phyloP scores from a whole-genome alignment of 2,888 invertebrate species.

The Agrilus cyanescens region DNA sequence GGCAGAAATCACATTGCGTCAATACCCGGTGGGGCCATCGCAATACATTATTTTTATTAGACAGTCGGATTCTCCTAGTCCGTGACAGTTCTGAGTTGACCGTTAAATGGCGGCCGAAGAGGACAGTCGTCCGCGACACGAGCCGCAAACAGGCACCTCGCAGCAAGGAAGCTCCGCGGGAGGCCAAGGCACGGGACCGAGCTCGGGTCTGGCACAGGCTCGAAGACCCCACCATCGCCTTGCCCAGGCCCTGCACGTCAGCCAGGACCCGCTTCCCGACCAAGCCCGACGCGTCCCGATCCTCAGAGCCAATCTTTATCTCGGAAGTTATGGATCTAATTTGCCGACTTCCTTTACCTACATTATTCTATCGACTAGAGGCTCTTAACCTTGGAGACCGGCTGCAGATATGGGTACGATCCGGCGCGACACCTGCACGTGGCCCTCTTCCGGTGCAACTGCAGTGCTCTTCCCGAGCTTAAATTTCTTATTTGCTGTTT shows the following conservation, averaged over 20 bases:
- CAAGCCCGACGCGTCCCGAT: too few relatives aligned
- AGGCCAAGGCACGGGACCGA: constrained; percentile 36
- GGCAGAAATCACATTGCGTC: constrained; percentile 59
- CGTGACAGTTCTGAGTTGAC: too few relatives aligned
- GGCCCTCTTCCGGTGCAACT: constrained; percentile 27
- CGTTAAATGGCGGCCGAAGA: too few relatives aligned
- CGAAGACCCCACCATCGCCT: too few relatives aligned
- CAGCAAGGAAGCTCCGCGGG: constrained; percentile 28
- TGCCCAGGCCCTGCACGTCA: too few relatives aligned
- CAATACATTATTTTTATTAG: constrained; percentile 61
- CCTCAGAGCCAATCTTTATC: too few relatives aligned
- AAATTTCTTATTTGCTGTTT: too few relatives aligned
- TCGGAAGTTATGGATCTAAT: constrained; percentile 51
- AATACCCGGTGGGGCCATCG: constrained; percentile 50
- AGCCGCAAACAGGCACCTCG: constrained; percentile 12
- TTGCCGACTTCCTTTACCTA: constrained; percentile 52
- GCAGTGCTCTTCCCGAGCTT: too few relatives aligned
- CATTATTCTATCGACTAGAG: constrained; percentile 57
- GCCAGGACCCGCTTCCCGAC: too few relatives aligned
- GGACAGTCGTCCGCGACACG: constrained; percentile 15
- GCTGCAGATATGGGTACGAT: constrained; percentile 63
- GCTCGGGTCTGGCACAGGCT: constrained; percentile 26
- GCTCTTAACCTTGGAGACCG: constrained; percentile 62
- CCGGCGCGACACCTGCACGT: constrained; percentile 25
- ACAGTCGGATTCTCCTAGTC: too few relatives aligned